These are phyloP conservation scores for Ctenopoma multispine DNA, from an alignment of 2,797 vertebrate genomes.

Conservation along the genomic window DNA sequence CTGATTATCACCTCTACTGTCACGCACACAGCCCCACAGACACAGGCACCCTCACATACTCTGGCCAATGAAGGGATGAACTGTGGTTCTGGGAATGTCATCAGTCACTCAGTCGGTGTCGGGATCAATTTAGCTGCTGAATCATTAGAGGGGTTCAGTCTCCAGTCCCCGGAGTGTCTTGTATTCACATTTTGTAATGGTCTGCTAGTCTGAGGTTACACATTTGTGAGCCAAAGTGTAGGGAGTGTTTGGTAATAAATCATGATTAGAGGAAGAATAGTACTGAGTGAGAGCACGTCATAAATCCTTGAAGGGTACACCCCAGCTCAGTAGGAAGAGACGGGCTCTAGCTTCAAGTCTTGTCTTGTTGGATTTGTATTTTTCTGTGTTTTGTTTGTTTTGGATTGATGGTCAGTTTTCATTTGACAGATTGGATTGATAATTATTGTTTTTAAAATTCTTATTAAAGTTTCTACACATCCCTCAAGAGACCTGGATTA, in stretches of 20 bases:
- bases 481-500: too few relatives aligned
- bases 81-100: conserved; percentile 78
- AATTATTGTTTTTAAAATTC: too few relatives aligned
- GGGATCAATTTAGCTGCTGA: conserved; percentile 82
- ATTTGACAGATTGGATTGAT: background rate
- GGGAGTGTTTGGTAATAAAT: conserved; percentile 58
- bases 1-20: conserved; percentile 78
- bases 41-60: conserved; percentile 45
- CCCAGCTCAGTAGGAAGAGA: conserved; percentile 7
- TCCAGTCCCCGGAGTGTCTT: conserved; percentile 61
- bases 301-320: conserved; percentile 1
- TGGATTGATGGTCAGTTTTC: conserved; percentile 8
- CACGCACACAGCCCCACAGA: conserved; percentile 40
- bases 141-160: conserved; percentile 61
- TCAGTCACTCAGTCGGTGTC: conserved; percentile 81
- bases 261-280: conserved; percentile 47
- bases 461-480: too few relatives aligned
- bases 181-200: conserved; percentile 75
- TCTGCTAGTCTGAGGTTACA: conserved; percentile 58
- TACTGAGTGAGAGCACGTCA: conserved; percentile 36
- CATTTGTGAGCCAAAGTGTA: conserved; percentile 70
- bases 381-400: background rate
- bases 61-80: conserved; percentile 57
- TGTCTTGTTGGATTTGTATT: background rate
- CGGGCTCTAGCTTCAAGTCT: background rate